Conservation (phyloP, 2,888 invertebrate species). For the Andrena minutula region DNA sequence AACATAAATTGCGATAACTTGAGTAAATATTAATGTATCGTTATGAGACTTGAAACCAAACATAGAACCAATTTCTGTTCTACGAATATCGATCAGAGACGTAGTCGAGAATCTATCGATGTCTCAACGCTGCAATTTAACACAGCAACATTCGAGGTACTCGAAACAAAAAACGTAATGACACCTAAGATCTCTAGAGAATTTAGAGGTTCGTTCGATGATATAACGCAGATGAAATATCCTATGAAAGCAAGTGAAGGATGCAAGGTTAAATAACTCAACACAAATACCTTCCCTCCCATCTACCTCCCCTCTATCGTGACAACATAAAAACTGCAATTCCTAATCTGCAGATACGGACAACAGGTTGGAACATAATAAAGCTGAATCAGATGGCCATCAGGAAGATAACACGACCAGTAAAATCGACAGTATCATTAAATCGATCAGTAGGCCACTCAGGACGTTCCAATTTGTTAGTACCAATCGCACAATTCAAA, state of each 20-base stretch:
- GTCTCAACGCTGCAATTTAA: slow-evolving; percentile 3
- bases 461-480: slow-evolving; percentile 78
- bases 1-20: too few relatives aligned
- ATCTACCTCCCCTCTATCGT: background rate
- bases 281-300: background rate
- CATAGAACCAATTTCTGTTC: background rate
- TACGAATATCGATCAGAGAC: background rate
- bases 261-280: slow-evolving; percentile 42
- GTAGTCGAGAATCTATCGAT: slow-evolving; percentile 26
- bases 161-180: slow-evolving; percentile 46
- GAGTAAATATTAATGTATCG: too few relatives aligned
- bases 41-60: too few relatives aligned
- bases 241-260: slow-evolving; percentile 12
- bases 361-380: background rate
- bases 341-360: slow-evolving; percentile 8
- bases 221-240: slow-evolving; percentile 41
- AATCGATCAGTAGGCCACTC: slow-evolving; percentile 65
- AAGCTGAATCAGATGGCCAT: background rate
- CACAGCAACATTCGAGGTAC: slow-evolving; percentile 6
- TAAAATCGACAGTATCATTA: slow-evolving; percentile 5
- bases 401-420: too few relatives aligned
- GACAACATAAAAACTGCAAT: background rate
- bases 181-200: background rate
- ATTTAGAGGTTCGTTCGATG: slow-evolving; percentile 43
- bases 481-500: background rate